Conservation (phyloP, 2,797 vertebrate species). For the Sebastiscus tertius region DNA sequence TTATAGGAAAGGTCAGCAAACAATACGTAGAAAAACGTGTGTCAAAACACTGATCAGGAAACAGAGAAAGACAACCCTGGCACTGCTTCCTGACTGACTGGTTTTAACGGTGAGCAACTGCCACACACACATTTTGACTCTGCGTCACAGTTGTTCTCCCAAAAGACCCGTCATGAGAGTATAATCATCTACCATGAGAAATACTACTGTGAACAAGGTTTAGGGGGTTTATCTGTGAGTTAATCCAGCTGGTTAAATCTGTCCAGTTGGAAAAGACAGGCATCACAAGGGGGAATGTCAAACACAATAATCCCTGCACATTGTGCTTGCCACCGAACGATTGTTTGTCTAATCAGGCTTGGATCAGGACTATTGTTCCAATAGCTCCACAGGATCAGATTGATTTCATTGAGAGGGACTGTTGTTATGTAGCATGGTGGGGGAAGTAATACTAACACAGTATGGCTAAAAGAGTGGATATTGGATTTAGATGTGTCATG, state of each 20-base stretch:
- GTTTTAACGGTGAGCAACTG: slow-evolving; percentile 10
- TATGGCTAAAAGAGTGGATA: background rate
- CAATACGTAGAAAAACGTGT: slow-evolving; percentile 8
- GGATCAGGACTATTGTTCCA: slow-evolving; percentile 31
- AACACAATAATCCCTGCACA: slow-evolving; percentile 35
- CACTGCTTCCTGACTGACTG: slow-evolving; percentile 77
- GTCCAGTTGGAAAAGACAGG: slow-evolving; percentile 31
- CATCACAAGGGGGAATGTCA: slow-evolving; percentile 40
- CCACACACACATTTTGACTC: slow-evolving; percentile 24
- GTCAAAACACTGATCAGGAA: slow-evolving; percentile 75
- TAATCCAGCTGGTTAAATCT: slow-evolving; percentile 34
- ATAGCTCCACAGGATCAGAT: slow-evolving; percentile 33
- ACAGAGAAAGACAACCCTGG: slow-evolving; percentile 62
- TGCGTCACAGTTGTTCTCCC: slow-evolving; percentile 36
- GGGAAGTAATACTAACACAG: background rate
- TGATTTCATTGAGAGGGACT: slow-evolving; percentile 9
- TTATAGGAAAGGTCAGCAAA: slow-evolving; percentile 29
- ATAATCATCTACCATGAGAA: slow-evolving; percentile 19
- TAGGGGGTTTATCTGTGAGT: slow-evolving; percentile 28
- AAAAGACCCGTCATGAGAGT: slow-evolving; percentile 4
- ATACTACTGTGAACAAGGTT: slow-evolving; percentile 10
- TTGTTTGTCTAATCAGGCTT: slow-evolving; percentile 48
- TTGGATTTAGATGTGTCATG: background rate
- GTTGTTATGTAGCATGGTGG: background rate
- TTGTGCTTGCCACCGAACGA: slow-evolving; percentile 31